Percentiles rank a stretch among this genome's conserved stretches.
phyloP scores from a whole-genome alignment of 2,113 vertebrate species.

The Corapipo altera region DNA sequence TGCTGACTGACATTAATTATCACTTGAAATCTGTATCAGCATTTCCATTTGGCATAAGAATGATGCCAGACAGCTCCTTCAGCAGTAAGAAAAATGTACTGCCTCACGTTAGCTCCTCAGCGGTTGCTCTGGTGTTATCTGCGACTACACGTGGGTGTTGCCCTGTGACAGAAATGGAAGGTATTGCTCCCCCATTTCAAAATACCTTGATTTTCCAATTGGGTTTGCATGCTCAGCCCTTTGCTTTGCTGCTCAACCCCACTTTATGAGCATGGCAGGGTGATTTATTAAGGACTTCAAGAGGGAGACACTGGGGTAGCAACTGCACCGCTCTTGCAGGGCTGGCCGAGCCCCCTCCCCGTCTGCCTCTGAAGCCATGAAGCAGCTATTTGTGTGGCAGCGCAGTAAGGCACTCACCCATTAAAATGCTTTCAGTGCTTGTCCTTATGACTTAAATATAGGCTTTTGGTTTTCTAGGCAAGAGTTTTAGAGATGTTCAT shows the following conservation, averaged over 20 bases:
- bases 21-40: conserved; percentile 3
- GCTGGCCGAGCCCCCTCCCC: background rate
- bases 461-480: background rate
- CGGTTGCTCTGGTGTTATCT: fast-evolving
- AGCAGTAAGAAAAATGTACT: background rate
- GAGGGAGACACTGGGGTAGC: background rate
- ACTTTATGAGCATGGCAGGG: background rate
- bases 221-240: background rate
- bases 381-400: background rate
- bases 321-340: fast-evolving
- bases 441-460: background rate
- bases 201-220: background rate
- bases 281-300: conserved; percentile 43
- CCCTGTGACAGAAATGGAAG: background rate
- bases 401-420: background rate
- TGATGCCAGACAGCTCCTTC: background rate
- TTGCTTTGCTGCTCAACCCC: background rate
- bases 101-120: background rate
- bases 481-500: background rate
- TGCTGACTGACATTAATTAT: conserved; percentile 30
- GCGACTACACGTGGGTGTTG: fast-evolving
- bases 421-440: conserved; percentile 15
- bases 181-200: background rate
- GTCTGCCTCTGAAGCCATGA: background rate
- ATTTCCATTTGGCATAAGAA: background rate